phyloP scores from a whole-genome alignment of 2,113 vertebrate genomes.

The Gadus chalcogrammus region DNA sequence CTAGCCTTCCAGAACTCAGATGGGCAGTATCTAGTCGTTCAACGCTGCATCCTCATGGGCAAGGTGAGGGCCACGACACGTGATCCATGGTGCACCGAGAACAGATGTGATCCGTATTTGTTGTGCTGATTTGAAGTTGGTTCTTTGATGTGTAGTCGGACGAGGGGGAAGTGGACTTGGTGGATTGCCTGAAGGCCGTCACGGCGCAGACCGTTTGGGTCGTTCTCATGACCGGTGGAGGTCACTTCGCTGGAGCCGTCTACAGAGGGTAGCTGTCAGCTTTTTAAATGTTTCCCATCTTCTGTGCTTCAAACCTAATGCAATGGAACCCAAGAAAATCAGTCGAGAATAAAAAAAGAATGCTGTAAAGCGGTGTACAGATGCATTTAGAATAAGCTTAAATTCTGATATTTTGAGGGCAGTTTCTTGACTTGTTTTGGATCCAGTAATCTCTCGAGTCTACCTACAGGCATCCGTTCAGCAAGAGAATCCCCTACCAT shows the following conservation, averaged over 20 bases:
- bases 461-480: too few relatives aligned
- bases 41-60: conserved; percentile 78
- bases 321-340: too few relatives aligned
- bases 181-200: conserved; percentile 69
- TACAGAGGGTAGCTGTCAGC: conserved; percentile 82
- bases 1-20: conserved; percentile 79
- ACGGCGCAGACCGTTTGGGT: conserved; percentile 72
- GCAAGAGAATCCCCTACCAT: too few relatives aligned
- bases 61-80: conserved; percentile 67
- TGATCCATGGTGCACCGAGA: neutral
- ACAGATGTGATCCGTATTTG: too few relatives aligned
- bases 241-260: conserved; percentile 92
- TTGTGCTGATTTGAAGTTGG: neutral
- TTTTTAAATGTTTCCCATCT: neutral
- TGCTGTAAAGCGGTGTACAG: too few relatives aligned
- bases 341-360: too few relatives aligned
- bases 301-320: too few relatives aligned
- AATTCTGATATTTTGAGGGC: too few relatives aligned
- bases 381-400: too few relatives aligned
- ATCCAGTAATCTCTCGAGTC: too few relatives aligned
- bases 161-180: conserved; percentile 50
- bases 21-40: conserved; percentile 79
- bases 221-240: conserved; percentile 91
- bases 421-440: too few relatives aligned
- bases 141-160: conserved; percentile 24